A percentile compares a stretch with the other conserved stretches of the same genome.
These are phyloP conservation scores for Drosophila flavopinicola DNA, from an alignment of 2,888 invertebrate species.

Conservation along the genomic window DNA sequence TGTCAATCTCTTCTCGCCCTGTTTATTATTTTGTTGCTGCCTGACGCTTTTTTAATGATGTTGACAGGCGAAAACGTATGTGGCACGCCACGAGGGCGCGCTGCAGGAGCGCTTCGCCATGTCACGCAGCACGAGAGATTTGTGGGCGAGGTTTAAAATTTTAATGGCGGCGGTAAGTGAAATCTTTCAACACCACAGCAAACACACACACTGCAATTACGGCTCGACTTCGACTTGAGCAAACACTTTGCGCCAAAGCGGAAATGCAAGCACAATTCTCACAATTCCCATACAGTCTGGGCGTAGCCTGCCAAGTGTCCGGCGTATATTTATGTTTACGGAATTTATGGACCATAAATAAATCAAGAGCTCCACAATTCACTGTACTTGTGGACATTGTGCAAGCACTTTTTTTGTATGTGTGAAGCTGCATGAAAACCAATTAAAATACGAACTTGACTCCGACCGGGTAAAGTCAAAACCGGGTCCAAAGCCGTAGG, in stretches of 20 bases:
- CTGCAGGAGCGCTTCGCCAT: conserved; percentile 95
- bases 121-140: conserved; percentile 93
- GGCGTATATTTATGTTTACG: conserved; percentile 53
- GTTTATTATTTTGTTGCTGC: conserved; percentile 9
- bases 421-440: conserved; percentile 51
- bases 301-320: conserved; percentile 25
- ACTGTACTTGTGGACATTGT: conserved; percentile 39
- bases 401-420: conserved; percentile 9
- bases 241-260: conserved; percentile 4
- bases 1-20: conserved; percentile 47
- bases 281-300: background rate
- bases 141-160: conserved; percentile 93
- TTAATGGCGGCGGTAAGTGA: conserved; percentile 90
- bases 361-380: conserved; percentile 64
- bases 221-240: conserved; percentile 5
- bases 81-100: conserved; percentile 95
- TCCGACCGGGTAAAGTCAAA: background rate
- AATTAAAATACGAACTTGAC: conserved; percentile 62
- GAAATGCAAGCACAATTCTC: conserved; percentile 15
- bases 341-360: conserved; percentile 69
- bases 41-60: conserved; percentile 63
- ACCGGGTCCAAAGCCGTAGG: background rate
- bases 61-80: conserved; percentile 91
- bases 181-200: conserved; percentile 47
- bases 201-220: conserved; percentile 26